phyloP scores from a whole-genome alignment of 2,113 vertebrate species.

The Etheostoma cragini region DNA sequence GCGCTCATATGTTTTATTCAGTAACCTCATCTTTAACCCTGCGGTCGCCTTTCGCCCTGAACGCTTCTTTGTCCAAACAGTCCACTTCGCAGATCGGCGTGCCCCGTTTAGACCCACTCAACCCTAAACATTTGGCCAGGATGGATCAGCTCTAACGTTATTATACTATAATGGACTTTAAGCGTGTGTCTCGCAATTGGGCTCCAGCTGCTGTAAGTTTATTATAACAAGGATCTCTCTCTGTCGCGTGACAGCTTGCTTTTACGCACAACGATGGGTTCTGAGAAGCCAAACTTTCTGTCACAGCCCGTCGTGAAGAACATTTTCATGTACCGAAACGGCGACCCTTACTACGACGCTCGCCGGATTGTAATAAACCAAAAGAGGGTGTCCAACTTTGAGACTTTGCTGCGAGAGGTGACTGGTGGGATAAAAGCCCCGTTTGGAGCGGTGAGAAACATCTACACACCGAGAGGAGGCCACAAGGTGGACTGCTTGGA shows the following conservation, averaged over 20 bases:
- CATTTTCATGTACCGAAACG: conserved; percentile 93
- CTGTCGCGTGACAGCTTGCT: not conserved
- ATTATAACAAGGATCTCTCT: conserved; percentile 6
- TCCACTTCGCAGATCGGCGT: not conserved
- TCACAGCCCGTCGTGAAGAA: conserved; percentile 94
- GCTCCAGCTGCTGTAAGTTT: conserved; percentile 1
- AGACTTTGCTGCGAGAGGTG: conserved; percentile 93
- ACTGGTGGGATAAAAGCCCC: conserved; percentile 91
- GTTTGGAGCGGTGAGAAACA: conserved; percentile 94
- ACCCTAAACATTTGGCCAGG: not conserved
- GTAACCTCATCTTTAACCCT: not conserved
- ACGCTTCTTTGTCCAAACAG: not conserved
- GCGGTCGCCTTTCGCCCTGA: not conserved
- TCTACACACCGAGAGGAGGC: conserved; percentile 92
- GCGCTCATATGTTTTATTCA: not conserved
- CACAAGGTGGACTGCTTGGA: conserved; percentile 90
- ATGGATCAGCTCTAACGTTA: conserved; percentile 30
- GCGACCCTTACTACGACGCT: conserved; percentile 93
- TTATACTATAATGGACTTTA: conserved; percentile 46
- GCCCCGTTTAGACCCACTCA: not conserved
- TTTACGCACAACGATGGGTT: conserved; percentile 71
- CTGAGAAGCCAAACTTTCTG: conserved; percentile 84
- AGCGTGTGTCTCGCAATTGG: not conserved
- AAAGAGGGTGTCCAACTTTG: conserved; percentile 91
- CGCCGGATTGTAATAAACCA: conserved; percentile 92